Evolutionary conservation across 92 coral and sea anemone genomes (phyloP).

Genomic region (Zoanthus gigantus): DNA sequence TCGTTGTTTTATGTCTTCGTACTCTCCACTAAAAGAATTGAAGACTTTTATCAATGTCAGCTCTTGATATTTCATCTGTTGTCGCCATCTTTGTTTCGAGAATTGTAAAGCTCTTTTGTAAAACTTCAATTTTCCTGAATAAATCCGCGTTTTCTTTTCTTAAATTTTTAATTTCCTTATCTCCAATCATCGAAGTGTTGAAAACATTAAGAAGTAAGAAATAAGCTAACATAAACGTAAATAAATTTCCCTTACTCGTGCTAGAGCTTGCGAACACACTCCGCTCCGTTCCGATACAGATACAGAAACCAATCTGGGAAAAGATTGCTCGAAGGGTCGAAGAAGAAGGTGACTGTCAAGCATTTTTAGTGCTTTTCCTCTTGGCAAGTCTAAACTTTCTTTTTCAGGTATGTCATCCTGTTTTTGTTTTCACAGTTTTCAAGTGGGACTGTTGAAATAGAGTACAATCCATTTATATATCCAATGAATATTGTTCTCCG

Average conservation of each 20-base stretch:
- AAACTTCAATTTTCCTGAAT: conserved; percentile 28
- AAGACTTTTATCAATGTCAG: conserved; percentile 24
- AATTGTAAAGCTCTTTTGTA: neutral
- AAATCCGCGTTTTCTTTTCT: conserved; percentile 32
- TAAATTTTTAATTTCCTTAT: neutral
- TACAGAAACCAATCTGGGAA: too few species aligned
- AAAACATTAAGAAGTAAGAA: neutral
- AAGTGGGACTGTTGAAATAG: too few species aligned
- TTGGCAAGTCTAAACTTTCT: too few species aligned
- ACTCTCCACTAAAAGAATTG: conserved; percentile 23
- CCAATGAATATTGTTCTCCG: too few species aligned
- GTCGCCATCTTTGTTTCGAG: conserved; percentile 51
- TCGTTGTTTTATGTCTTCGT: conserved; percentile 24
- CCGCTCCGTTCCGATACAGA: neutral
- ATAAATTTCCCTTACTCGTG: neutral
- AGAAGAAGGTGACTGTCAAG: too few species aligned
- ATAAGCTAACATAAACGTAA: too few species aligned
- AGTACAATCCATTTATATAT: too few species aligned
- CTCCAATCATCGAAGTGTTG: neutral
- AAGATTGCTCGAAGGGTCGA: too few species aligned
- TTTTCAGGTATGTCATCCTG: too few species aligned
- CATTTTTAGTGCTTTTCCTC: too few species aligned
- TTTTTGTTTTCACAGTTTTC: too few species aligned
- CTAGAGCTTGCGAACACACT: neutral
- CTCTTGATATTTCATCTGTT: neutral